Percentiles rank a stretch among this genome's conserved stretches.
Conservation (phyloP, 2,888 invertebrate genomes). For the Acrobeloides nanus region DNA sequence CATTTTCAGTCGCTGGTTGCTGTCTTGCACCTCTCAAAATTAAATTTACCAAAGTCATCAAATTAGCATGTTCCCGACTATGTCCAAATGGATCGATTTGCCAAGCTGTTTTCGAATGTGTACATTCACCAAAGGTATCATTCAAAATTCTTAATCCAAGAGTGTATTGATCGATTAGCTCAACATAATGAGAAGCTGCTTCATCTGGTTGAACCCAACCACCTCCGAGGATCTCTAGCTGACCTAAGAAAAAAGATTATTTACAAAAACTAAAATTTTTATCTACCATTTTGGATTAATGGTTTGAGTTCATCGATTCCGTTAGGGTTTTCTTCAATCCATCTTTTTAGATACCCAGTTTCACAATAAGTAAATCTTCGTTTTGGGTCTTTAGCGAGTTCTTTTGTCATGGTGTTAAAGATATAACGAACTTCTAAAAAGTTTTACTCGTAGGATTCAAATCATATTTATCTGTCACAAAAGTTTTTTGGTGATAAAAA, state of each 20-base stretch:
- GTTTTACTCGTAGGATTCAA: too few species aligned
- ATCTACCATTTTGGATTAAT: conserved; percentile 36
- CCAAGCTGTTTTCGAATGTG: conserved; percentile 58
- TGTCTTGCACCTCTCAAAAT: not conserved
- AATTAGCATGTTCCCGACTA: conserved; percentile 59
- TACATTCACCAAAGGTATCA: conserved; percentile 55
- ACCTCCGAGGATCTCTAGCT: conserved; percentile 54
- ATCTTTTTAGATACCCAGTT: conserved; percentile 48
- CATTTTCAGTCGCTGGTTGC: too few species aligned
- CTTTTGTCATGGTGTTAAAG: conserved; percentile 48
- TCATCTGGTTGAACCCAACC: conserved; percentile 62
- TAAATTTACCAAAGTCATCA: conserved; percentile 57
- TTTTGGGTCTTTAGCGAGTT: conserved; percentile 33
- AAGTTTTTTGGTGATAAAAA: too few species aligned
- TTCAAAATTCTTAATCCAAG: conserved; percentile 54
- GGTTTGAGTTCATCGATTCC: conserved; percentile 33
- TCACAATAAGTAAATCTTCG: conserved; percentile 52
- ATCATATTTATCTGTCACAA: too few species aligned
- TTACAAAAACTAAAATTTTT: not conserved
- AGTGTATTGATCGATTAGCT: conserved; percentile 61
- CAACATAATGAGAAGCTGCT: conserved; percentile 59
- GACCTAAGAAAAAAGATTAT: conserved; percentile 28
- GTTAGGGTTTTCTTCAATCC: conserved; percentile 40
- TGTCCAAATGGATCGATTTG: conserved; percentile 62
- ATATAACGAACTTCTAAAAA: conserved; percentile 50